Conservation (phyloP, 1,140 invertebrate genomes). For the Leguminivora glycinivorella region DNA sequence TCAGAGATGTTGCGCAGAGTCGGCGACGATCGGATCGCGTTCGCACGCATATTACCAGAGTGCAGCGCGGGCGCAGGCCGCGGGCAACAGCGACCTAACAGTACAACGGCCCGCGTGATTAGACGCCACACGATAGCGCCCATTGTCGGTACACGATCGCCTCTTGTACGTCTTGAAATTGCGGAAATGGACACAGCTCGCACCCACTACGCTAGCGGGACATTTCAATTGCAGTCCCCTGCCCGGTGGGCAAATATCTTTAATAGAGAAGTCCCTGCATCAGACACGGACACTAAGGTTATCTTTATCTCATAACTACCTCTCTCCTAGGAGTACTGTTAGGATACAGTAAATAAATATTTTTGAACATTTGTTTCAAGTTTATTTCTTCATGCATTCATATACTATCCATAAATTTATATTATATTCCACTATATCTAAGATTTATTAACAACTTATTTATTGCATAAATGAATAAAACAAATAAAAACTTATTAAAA, state of each 20-base stretch:
- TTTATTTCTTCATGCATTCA: too few species aligned
- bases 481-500: too few species aligned
- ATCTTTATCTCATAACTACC: neutral
- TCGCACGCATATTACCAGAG: conserved; percentile 74
- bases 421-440: too few species aligned
- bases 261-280: conserved; percentile 36
- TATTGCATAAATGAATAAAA: too few species aligned
- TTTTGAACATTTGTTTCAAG: neutral
- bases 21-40: conserved; percentile 65
- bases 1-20: conserved; percentile 21
- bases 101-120: conserved; percentile 70
- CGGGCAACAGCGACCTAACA: conserved; percentile 64
- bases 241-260: conserved; percentile 46
- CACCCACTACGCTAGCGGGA: conserved; percentile 66
- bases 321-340: neutral
- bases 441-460: too few species aligned
- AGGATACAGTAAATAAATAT: neutral
- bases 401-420: too few species aligned
- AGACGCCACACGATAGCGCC: conserved; percentile 74
- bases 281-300: conserved; percentile 15
- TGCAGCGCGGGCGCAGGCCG: conserved; percentile 48
- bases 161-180: conserved; percentile 69
- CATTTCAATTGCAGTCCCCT: conserved; percentile 68
- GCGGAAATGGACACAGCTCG: conserved; percentile 73
- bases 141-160: conserved; percentile 76